Percentiles rank a stretch among this genome's conserved stretches.
phyloP scores from a whole-genome alignment of 2,888 invertebrate species.

The Nemotelus pantherinus region DNA sequence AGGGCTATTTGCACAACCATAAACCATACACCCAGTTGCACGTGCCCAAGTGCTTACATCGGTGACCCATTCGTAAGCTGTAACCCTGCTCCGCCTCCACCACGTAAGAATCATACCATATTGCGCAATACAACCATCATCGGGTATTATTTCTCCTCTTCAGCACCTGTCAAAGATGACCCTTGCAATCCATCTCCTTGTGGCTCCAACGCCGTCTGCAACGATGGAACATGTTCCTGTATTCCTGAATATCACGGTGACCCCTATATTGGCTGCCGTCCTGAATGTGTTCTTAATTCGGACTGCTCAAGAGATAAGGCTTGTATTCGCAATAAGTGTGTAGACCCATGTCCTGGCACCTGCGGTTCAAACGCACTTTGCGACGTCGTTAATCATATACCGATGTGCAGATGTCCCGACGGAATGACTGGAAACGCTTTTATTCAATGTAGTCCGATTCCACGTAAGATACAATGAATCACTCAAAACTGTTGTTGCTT shows the following conservation, averaged over 20 bases:
- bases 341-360: constrained; percentile 75
- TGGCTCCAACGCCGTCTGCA: constrained; percentile 74
- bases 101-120: constrained; percentile 60
- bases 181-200: constrained; percentile 79
- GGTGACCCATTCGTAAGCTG: constrained; percentile 79
- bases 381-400: constrained; percentile 76
- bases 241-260: constrained; percentile 71
- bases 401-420: constrained; percentile 76
- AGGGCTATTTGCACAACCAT: constrained; percentile 72
- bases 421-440: constrained; percentile 77
- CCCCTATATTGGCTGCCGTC: constrained; percentile 74
- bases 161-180: constrained; percentile 65
- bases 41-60: constrained; percentile 69
- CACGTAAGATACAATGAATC: constrained; percentile 47
- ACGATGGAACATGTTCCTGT: constrained; percentile 77
- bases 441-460: constrained; percentile 69
- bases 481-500: background rate
- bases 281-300: constrained; percentile 75
- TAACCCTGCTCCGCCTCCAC: constrained; percentile 59
- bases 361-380: constrained; percentile 78
- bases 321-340: constrained; percentile 75
- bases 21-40: constrained; percentile 75
- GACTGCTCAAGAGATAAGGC: constrained; percentile 74
- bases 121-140: constrained; percentile 69
- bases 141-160: constrained; percentile 72